These are phyloP conservation scores for Rhynchophorus ferrugineus DNA, from an alignment of 1,140 invertebrate genomes.

Conservation along the genomic window DNA sequence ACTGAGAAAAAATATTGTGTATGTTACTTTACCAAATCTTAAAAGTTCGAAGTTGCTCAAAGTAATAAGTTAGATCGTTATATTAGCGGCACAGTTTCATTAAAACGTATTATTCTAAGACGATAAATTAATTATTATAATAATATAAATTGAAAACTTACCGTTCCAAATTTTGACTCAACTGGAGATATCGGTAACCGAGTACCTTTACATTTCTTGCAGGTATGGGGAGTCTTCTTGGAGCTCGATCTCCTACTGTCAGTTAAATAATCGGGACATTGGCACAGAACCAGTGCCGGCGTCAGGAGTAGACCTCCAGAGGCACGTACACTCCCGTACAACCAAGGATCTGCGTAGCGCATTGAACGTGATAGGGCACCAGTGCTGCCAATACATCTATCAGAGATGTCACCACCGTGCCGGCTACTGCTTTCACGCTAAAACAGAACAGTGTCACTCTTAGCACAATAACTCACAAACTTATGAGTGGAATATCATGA, in stretches of 20 bases:
- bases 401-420: conserved; percentile 12
- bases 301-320: conserved; percentile 47
- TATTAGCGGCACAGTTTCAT: too few relatives aligned
- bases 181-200: conserved; percentile 53
- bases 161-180: conserved; percentile 37
- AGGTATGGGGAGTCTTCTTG: conserved; percentile 56
- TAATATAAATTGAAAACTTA: too few relatives aligned
- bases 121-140: too few relatives aligned
- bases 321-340: conserved; percentile 65
- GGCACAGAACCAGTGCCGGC: conserved; percentile 60
- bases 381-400: conserved; percentile 20
- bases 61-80: too few relatives aligned
- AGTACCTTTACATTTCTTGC: conserved; percentile 73
- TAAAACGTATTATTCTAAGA: too few relatives aligned
- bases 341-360: conserved; percentile 75
- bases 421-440: conserved; percentile 28
- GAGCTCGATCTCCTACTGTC: conserved; percentile 58
- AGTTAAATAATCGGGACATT: conserved; percentile 64
- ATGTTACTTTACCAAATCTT: too few relatives aligned
- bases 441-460: conserved; percentile 13
- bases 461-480: too few relatives aligned
- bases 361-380: conserved; percentile 64
- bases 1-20: too few relatives aligned
- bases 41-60: too few relatives aligned
- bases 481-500: too few relatives aligned